Evolutionary conservation across 2,888 invertebrate species (phyloP).

Genomic region (Crioceris asparagi): DNA sequence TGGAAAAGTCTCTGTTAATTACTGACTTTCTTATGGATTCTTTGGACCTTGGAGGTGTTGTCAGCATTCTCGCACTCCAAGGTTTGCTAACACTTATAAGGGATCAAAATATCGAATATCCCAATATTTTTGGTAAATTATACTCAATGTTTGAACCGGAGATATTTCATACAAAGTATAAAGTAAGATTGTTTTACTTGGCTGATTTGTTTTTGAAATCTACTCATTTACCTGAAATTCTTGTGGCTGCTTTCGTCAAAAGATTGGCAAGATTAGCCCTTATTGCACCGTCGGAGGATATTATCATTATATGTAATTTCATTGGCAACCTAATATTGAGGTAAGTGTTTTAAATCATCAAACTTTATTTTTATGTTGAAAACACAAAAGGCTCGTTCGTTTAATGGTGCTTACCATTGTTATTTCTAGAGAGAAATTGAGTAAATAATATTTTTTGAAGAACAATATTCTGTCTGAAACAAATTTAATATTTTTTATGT

Average conservation of each 20-base stretch:
- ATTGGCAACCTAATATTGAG: constrained; percentile 70
- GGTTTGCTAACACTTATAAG: constrained; percentile 78
- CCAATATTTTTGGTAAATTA: constrained; percentile 88
- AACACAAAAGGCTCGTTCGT: too few species aligned
- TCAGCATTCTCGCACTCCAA: constrained; percentile 82
- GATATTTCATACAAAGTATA: constrained; percentile 84
- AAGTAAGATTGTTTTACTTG: constrained; percentile 77
- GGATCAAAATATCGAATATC: constrained; percentile 88
- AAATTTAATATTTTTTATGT: too few species aligned
- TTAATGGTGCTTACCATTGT: too few species aligned
- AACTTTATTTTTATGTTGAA: too few species aligned
- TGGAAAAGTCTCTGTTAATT: constrained; percentile 70
- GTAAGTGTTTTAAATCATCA: constrained; percentile 23
- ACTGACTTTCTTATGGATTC: constrained; percentile 90
- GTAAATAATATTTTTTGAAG: too few species aligned
- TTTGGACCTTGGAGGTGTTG: constrained; percentile 74
- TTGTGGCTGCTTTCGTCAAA: constrained; percentile 91
- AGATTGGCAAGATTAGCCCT: constrained; percentile 74
- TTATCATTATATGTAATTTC: constrained; percentile 65
- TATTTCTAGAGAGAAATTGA: too few species aligned
- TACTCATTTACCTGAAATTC: constrained; percentile 82
- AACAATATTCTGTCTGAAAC: too few species aligned
- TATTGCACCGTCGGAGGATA: constrained; percentile 71
- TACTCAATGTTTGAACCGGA: constrained; percentile 89
- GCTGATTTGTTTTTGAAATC: constrained; percentile 87